phyloP scores from a whole-genome alignment of 2,888 invertebrate genomes.

The Ptychoptera contaminata region DNA sequence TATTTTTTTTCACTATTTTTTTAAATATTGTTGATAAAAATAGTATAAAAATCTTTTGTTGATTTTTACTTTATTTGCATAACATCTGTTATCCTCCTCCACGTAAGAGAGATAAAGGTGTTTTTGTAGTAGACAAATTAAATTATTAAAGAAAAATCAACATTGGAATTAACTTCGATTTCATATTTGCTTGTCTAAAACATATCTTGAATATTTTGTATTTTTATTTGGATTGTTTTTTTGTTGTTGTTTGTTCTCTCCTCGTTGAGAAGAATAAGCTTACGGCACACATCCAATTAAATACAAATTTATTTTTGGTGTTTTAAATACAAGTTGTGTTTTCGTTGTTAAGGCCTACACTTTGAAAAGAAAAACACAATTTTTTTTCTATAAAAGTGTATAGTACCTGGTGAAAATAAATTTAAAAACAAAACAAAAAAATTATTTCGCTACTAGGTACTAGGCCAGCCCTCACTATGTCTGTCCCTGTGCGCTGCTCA shows the following conservation, averaged over 20 bases:
- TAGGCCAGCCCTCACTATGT: conserved; percentile 35
- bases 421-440: background rate
- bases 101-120: too few relatives aligned
- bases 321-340: conserved; percentile 21
- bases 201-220: background rate
- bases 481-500: conserved; percentile 34
- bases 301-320: background rate
- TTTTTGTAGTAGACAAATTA: too few relatives aligned
- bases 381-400: conserved; percentile 4
- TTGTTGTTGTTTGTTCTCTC: background rate
- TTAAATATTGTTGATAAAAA: too few relatives aligned
- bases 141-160: too few relatives aligned
- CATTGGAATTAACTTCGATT: too few relatives aligned
- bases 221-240: background rate
- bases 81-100: too few relatives aligned
- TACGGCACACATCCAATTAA: background rate
- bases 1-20: too few relatives aligned
- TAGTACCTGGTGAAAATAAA: conserved; percentile 3
- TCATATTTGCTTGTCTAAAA: background rate
- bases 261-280: too few relatives aligned
- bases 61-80: too few relatives aligned
- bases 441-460: conserved; percentile 22
- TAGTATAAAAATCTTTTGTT: too few relatives aligned
- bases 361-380: too few relatives aligned
- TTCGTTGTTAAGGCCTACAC: conserved; percentile 26